Percentiles rank a stretch among this genome's conserved stretches.
Conservation (phyloP, 2,888 invertebrate genomes). For the Hylaea fasciaria region DNA sequence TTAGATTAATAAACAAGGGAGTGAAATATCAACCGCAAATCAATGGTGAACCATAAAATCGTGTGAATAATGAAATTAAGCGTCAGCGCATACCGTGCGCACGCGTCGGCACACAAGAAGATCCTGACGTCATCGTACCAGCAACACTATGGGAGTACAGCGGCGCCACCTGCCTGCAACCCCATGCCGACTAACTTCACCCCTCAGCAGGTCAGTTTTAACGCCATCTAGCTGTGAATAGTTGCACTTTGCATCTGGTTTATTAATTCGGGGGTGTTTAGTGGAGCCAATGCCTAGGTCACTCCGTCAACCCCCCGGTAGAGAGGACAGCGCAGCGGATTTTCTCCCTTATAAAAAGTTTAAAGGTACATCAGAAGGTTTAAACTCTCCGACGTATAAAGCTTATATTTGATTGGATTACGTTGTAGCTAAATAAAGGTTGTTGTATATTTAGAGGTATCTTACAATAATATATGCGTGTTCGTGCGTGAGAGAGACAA, state of each 20-base stretch:
- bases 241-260: too few species aligned
- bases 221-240: background rate
- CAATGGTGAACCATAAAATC: conserved; percentile 21
- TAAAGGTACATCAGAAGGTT: background rate
- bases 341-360: too few species aligned
- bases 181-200: conserved; percentile 68
- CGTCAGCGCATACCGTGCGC: conserved; percentile 94
- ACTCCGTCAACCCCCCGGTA: too few species aligned
- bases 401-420: too few species aligned
- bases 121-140: conserved; percentile 91
- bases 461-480: too few species aligned
- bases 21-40: conserved; percentile 27
- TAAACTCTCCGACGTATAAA: background rate
- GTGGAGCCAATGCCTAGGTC: too few species aligned
- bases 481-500: too few species aligned
- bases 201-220: conserved; percentile 67
- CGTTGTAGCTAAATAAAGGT: too few species aligned
- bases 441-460: too few species aligned
- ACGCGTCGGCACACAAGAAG: conserved; percentile 95
- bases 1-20: background rate
- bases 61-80: conserved; percentile 89
- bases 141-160: conserved; percentile 91
- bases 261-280: too few species aligned
- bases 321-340: too few species aligned
- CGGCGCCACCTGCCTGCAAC: conserved; percentile 85